Evolutionary conservation across 1,140 invertebrate species (phyloP), one percentile per base, ranked within the genome.

Genomic region (Palaemon carinicauda): DNA sequence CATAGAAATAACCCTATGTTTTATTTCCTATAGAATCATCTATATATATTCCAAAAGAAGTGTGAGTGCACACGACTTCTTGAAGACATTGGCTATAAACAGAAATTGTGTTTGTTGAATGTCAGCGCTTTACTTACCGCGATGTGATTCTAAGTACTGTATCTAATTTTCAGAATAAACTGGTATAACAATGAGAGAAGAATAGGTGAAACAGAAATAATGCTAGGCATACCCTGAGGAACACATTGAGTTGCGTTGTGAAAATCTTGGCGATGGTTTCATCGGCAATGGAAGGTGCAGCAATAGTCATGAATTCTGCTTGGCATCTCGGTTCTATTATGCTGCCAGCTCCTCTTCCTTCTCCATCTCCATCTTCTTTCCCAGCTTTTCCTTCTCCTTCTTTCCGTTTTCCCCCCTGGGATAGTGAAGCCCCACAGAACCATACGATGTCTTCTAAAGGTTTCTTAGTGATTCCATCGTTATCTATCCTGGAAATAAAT

Each of bases 231-330:
- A 86, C 83, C 65, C 83, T 65, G 77, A 86, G 83, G 60, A 86
- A 52, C 95, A 96, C 29, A 95, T 92, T 69, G 94, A 97, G 93
- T 10, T 98, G 92, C 79, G 94, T 95, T 0, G 94, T 94, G 91
- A 97, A 98, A 86, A 98, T 98, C 89, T 95, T 95, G 1, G 92
- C 92, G 93, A 98, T 95, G 65, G 95, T 96, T 15, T 97, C 95
- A 89, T 96, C 94, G 19, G 95, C 94, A 91, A 98, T 98, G 69
- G 95, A 94, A 91, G 96, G 97, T n/a, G 98, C 96, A 0, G 95
- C 94, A 88, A 96, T 95, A 24, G 97, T 94, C 90, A 95, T 96
- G 88, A 97, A 97, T 91, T 98, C 97, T 41, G 96, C 93, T 9
- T 98, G 91, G 91, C 98, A 96, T 87, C 97, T 92, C 0, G 94